phyloP scores from a whole-genome alignment of 2,113 vertebrate genomes.

The Pipra filicauda region DNA sequence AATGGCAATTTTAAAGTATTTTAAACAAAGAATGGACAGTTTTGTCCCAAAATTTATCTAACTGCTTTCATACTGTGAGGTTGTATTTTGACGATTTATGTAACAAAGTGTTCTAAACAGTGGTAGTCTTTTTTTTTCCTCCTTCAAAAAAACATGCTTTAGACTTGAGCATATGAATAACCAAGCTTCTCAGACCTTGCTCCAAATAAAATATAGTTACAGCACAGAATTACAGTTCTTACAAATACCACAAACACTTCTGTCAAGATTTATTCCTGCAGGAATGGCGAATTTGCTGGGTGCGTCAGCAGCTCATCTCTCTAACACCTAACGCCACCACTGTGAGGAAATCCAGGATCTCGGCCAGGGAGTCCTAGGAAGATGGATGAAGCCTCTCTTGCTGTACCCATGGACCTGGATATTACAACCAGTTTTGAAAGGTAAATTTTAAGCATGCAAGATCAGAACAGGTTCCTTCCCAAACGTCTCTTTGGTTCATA shows the following conservation, averaged over 20 bases:
- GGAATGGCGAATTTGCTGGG: not conserved
- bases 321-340: not conserved
- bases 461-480: not conserved
- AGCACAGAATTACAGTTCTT: not conserved
- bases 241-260: not conserved
- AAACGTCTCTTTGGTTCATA: not conserved
- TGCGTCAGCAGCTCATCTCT: not conserved
- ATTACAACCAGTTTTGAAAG: not conserved
- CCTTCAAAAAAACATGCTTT: not conserved
- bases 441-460: not conserved
- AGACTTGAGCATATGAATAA: not conserved
- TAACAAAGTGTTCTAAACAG: not conserved
- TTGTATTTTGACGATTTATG: not conserved
- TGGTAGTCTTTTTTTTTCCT: too few relatives aligned
- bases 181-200: not conserved
- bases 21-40: not conserved
- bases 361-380: not conserved
- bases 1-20: not conserved
- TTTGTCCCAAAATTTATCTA: not conserved
- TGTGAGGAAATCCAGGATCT: not conserved
- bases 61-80: not conserved
- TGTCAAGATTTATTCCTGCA: not conserved
- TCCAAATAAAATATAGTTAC: not conserved
- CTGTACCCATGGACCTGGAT: rapidly evolving
- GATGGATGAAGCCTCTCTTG: not conserved